Evolutionary conservation across 2,797 vertebrate species (phyloP), one percentile per base, ranked within the genome.

Genomic region (Erethizon dorsatum): DNA sequence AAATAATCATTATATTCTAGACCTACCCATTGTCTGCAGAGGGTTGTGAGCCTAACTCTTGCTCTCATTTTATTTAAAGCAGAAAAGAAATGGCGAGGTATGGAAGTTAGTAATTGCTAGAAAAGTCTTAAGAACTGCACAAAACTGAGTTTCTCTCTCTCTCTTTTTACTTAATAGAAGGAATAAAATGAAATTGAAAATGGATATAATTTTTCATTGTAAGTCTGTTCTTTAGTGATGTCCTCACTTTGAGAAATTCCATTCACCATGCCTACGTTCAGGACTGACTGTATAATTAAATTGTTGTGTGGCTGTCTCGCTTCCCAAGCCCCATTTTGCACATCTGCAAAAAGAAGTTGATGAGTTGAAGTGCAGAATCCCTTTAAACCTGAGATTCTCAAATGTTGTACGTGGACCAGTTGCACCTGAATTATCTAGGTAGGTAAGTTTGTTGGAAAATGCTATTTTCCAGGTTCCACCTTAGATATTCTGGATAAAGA

Each of bases 81-180:
- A 52, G 75, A 80, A 50, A 47, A 52, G 59, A 59, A 41, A 37
- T 67, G 45, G 41, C 63, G 0, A 31, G 47, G 0, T 69, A 0
- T 90, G 22, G 71, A 88, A 26, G 67, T 75, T 47, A 75, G 63
- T 90, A 77, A 73, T 88, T 95, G 37, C 17, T 89, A 56, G 7
- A 86, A 41, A 89, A 96, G 15, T 87, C 31, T 92, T 89, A 54
- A 69, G 54, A 37, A 87, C 4, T 56, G 37, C 4, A 83, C 9
- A 61, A 63, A 73, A 93, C 33, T 47, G 41, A 78, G 18, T 22
- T 26, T 87, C 77, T 89, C 13, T 50, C 61, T 57, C 4, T 45
- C 20, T 37, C 24, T 59, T 47, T 83, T 63, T 11, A 24, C 45
- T 79, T 90, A n/a, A 41, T 67, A 10, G 0, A 31, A 79, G 18